Conservation (phyloP, 2,888 invertebrate species). For the Glyphotaelius pellucidus region DNA sequence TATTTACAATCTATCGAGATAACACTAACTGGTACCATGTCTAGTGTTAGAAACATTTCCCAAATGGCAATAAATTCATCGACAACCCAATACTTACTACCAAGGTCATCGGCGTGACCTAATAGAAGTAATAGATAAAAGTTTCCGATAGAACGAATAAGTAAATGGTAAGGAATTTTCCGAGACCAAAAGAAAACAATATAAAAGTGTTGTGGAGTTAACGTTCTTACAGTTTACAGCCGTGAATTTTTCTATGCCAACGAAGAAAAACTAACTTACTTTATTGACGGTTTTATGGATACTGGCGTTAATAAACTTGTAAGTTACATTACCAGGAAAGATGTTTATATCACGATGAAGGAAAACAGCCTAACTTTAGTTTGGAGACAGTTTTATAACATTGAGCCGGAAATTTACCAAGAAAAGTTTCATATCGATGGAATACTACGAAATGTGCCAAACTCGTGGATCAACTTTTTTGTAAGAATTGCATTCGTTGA, state of each 20-base stretch:
- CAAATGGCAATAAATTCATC: slow-evolving; percentile 49
- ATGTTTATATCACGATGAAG: neutral
- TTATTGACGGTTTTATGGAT: neutral
- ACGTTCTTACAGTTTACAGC: neutral
- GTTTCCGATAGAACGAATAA: neutral
- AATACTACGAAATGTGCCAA: neutral
- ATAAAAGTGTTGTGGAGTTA: neutral
- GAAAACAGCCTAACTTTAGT: neutral
- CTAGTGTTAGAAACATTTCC: slow-evolving; percentile 47
- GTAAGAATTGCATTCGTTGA: neutral
- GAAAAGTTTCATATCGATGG: neutral
- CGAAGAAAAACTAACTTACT: neutral
- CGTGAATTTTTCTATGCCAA: neutral
- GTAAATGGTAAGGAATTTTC: neutral
- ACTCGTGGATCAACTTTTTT: neutral
- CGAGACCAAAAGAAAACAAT: neutral
- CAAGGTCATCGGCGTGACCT: slow-evolving; percentile 51
- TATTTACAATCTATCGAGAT: slow-evolving; percentile 48
- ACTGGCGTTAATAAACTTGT: no score
- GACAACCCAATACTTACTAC: slow-evolving; percentile 24
- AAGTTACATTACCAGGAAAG: no score
- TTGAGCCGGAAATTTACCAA: neutral
- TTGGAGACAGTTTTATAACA: neutral
- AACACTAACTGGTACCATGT: slow-evolving; percentile 24
- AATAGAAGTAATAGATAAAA: neutral